These are phyloP conservation scores for Solea solea DNA, from an alignment of 2,113 vertebrate genomes.

Conservation along the genomic window DNA sequence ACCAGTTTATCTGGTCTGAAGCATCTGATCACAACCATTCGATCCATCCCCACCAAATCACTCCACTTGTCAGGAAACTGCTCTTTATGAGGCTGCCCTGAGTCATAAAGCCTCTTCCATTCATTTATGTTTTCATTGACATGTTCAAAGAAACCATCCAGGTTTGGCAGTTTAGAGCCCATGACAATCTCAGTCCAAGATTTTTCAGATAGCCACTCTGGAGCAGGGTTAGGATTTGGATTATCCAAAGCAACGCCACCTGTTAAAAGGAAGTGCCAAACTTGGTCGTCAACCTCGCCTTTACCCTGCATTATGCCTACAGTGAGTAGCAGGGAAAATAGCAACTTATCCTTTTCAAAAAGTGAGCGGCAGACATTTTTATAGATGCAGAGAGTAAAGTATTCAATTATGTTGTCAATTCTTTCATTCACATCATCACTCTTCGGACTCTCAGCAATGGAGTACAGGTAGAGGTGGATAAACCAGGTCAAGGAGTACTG, in stretches of 20 bases:
- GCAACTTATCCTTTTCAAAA: conserved; percentile 94
- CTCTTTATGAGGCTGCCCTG: conserved; percentile 85
- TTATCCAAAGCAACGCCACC: conserved; percentile 91
- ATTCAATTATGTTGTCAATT: conserved; percentile 82
- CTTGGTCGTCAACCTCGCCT: conserved; percentile 78
- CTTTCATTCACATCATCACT: conserved; percentile 82
- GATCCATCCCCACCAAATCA: conserved; percentile 78
- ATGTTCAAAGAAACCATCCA: conserved; percentile 83
- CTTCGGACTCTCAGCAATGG: conserved; percentile 84
- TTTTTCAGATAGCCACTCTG: conserved; percentile 91
- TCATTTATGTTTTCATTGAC: conserved; percentile 65
- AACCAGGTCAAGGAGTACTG: conserved; percentile 94
- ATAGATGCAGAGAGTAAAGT: conserved; percentile 91
- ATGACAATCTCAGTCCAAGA: conserved; percentile 90
- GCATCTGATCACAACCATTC: conserved; percentile 88
- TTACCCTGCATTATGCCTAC: conserved; percentile 89
- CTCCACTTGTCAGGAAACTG: conserved; percentile 83
- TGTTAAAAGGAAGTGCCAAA: conserved; percentile 91
- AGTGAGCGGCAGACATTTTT: conserved; percentile 91
- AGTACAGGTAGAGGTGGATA: conserved; percentile 88
- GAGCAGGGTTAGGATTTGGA: conserved; percentile 87
- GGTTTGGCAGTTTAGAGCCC: conserved; percentile 81
- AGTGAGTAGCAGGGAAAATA: conserved; percentile 92
- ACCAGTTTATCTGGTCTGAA: conserved; percentile 92
- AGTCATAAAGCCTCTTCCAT: conserved; percentile 91